These are phyloP conservation scores for Eristalinus sepulchralis DNA, from an alignment of 2,888 invertebrate genomes.

Conservation along the genomic window DNA sequence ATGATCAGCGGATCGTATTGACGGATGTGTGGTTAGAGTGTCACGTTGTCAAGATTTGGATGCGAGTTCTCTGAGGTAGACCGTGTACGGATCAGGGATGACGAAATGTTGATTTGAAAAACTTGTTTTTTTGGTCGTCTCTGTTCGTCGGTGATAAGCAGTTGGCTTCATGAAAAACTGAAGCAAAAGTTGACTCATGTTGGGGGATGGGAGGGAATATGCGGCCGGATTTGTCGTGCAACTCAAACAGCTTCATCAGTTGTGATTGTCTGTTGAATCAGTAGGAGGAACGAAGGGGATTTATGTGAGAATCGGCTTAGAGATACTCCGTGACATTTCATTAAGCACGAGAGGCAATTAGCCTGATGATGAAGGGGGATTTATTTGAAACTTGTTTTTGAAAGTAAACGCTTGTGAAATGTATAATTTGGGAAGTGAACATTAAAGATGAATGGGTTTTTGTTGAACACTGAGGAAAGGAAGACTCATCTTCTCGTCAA, in stretches of 20 bases:
- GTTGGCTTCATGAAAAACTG: conserved; percentile 9
- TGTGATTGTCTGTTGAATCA: not conserved
- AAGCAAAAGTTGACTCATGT: not conserved
- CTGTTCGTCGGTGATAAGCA: not conserved
- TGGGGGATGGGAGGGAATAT: not conserved
- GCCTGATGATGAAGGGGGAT: not conserved
- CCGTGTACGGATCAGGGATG: not conserved
- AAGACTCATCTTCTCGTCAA: too few species aligned
- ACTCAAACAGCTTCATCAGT: not conserved
- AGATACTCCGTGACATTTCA: not conserved
- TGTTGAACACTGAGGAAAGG: too few species aligned
- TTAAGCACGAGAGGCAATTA: not conserved
- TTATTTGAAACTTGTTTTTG: too few species aligned
- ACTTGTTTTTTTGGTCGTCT: not conserved
- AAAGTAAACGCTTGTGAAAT: too few species aligned
- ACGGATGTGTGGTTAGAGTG: conserved; percentile 35
- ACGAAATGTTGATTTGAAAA: not conserved
- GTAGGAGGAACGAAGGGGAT: not conserved
- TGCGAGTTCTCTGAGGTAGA: not conserved
- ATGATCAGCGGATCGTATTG: conserved; percentile 23
- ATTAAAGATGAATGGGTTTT: too few species aligned
- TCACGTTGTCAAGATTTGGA: conserved; percentile 2
- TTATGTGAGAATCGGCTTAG: not conserved
- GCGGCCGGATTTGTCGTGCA: not conserved
- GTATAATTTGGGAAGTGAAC: too few species aligned